Percentiles rank a stretch among this genome's conserved stretches.
phyloP scores from a whole-genome alignment of 2,113 vertebrate genomes.

The Paratilapia polleni region DNA sequence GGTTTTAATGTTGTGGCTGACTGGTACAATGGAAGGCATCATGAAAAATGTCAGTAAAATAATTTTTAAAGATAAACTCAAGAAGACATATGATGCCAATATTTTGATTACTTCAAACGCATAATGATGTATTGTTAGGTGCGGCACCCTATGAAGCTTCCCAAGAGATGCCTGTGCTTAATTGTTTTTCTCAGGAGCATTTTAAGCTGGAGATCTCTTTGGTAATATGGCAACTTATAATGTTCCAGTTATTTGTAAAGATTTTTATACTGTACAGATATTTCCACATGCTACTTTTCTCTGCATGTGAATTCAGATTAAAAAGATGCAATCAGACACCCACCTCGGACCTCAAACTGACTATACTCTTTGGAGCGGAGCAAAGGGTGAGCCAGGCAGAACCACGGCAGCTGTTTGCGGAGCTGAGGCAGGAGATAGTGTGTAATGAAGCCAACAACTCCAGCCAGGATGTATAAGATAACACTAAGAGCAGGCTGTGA shows the following conservation, averaged over 20 bases:
- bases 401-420: slow-evolving; percentile 93
- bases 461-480: slow-evolving; percentile 88
- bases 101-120: background rate
- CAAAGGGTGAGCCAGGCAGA: slow-evolving; percentile 90
- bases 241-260: background rate
- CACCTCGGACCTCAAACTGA: slow-evolving; percentile 92
- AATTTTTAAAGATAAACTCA: background rate
- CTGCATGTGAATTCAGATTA: background rate
- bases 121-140: background rate
- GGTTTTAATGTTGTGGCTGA: background rate
- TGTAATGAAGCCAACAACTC: slow-evolving; percentile 87
- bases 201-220: background rate
- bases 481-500: slow-evolving; percentile 88
- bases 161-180: background rate
- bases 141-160: background rate
- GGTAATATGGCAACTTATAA: background rate
- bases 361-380: slow-evolving; percentile 90
- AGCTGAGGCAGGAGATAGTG: slow-evolving; percentile 93
- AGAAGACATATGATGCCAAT: background rate
- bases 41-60: background rate
- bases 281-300: background rate
- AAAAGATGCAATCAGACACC: slow-evolving; percentile 51
- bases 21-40: background rate
- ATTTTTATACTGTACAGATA: too few relatives aligned
- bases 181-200: background rate